Evolutionary conservation across 2,888 invertebrate species (phyloP), one percentile per base, ranked within the genome.

Genomic region (Sialis fuliginosa): DNA sequence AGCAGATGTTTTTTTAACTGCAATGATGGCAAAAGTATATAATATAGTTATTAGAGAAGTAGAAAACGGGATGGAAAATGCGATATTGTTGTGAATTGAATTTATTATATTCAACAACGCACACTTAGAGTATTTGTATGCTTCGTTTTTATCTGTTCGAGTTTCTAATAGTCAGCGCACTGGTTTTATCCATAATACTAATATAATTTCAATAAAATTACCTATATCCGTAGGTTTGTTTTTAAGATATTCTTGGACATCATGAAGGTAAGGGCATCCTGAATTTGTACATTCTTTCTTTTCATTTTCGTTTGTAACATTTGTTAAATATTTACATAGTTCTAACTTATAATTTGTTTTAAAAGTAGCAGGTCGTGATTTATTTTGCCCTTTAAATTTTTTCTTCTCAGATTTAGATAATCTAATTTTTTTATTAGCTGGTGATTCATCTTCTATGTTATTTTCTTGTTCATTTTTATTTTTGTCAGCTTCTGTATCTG

Each of bases 191-290:
- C 30, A 10, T n/a, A 13, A 3, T 22, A 10, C 31, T 35, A 33
- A 8, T n/a, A 12, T 40, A 33, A 37, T 37, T 7, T 10, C 12
- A 37, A 7, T 10, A 37, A 7, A 39, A 1, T 54, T 56, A 42
- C 68, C 74, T 43, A 88, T 71, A 61, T 86, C 82, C 39, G 69
- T 65, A 6, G 80, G 79, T 64, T 90, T 90, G 6, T 68, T 68
- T 56, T 77, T 74, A 52, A 92, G 60, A 63, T 83, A 95, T 33
- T 77, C 76, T 9, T 72, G 58, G 22, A 86, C 67, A 60, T 89
- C 78, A 56, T 92, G 92, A 47, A 84, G 71, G 60, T 77, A 89
- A 48, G 71, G 71, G 58, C 92, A 93, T 45, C 76, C 76, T 35
- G 70, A 66, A 55, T 74, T 73, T n/a, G 63, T 59, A 55, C 75